Conservation (phyloP, 1,140 invertebrate genomes). For the Cataglyphis hispanica region DNA sequence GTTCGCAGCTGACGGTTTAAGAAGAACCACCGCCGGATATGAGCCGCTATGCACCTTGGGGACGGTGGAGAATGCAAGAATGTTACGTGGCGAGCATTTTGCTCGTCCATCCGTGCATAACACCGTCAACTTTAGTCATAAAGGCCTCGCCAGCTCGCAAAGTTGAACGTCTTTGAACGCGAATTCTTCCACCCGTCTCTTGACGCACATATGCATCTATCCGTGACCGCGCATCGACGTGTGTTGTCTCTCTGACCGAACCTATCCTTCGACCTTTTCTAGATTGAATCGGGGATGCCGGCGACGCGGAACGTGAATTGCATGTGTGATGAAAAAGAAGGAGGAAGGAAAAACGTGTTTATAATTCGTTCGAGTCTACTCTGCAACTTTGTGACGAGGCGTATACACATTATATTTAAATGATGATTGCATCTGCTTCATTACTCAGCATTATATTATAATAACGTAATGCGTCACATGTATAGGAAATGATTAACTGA, state of each 20-base stretch:
- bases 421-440: slow-evolving; percentile 19
- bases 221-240: slow-evolving; percentile 51
- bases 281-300: slow-evolving; percentile 70
- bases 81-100: slow-evolving; percentile 67
- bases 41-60: slow-evolving; percentile 20
- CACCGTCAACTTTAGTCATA: slow-evolving; percentile 68
- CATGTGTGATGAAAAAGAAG: slow-evolving; percentile 65
- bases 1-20: slow-evolving; percentile 55
- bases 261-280: slow-evolving; percentile 66
- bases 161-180: slow-evolving; percentile 40
- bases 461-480: background rate
- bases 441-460: slow-evolving; percentile 18
- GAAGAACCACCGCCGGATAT: slow-evolving; percentile 55
- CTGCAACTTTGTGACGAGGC: slow-evolving; percentile 28
- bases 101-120: slow-evolving; percentile 59
- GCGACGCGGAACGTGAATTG: slow-evolving; percentile 68
- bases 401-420: background rate
- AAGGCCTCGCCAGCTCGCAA: slow-evolving; percentile 55
- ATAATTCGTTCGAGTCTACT: slow-evolving; percentile 1
- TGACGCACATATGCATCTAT: slow-evolving; percentile 63
- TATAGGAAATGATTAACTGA: background rate
- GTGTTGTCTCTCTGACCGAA: slow-evolving; percentile 50
- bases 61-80: slow-evolving; percentile 37
- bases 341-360: slow-evolving; percentile 3
- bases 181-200: slow-evolving; percentile 43